Conservation (phyloP, 2,888 invertebrate genomes). For the Villa cingulata region DNA sequence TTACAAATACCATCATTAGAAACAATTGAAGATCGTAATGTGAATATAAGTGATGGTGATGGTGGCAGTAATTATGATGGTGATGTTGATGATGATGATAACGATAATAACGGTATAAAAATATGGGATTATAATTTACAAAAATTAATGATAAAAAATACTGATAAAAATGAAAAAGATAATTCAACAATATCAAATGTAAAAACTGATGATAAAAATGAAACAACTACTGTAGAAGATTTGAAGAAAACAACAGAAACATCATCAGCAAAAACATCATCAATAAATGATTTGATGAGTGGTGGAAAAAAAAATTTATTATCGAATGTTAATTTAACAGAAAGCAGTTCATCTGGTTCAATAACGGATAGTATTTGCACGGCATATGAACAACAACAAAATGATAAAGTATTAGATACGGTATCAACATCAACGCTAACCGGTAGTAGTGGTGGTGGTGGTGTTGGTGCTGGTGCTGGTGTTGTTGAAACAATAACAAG, state of each 20-base stretch:
- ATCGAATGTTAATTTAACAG: constrained; percentile 36
- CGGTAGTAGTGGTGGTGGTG: not conserved
- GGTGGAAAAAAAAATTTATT: constrained; percentile 3
- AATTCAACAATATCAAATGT: not conserved
- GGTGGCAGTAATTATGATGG: constrained; percentile 22
- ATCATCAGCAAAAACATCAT: constrained; percentile 9
- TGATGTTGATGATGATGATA: not conserved
- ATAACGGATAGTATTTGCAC: constrained; percentile 48
- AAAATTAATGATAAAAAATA: not conserved
- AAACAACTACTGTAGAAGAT: not conserved
- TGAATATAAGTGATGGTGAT: not conserved
- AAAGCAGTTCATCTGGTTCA: constrained; percentile 49
- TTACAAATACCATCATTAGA: constrained; percentile 36
- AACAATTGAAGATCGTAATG: constrained; percentile 35
- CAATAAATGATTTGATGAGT: not conserved
- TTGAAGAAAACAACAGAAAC: not conserved
- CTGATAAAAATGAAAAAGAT: not conserved
- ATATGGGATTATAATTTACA: not conserved
- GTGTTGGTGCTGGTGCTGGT: not conserved
- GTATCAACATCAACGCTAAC: too few species aligned
- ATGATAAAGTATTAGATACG: constrained; percentile 6
- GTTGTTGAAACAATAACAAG: constrained; percentile 3
- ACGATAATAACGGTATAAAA: not conserved
- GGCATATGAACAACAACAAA: constrained; percentile 38
- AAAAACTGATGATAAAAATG: not conserved